phyloP scores from a whole-genome alignment of 2,888 invertebrate species.

The Drosophila mimica region DNA sequence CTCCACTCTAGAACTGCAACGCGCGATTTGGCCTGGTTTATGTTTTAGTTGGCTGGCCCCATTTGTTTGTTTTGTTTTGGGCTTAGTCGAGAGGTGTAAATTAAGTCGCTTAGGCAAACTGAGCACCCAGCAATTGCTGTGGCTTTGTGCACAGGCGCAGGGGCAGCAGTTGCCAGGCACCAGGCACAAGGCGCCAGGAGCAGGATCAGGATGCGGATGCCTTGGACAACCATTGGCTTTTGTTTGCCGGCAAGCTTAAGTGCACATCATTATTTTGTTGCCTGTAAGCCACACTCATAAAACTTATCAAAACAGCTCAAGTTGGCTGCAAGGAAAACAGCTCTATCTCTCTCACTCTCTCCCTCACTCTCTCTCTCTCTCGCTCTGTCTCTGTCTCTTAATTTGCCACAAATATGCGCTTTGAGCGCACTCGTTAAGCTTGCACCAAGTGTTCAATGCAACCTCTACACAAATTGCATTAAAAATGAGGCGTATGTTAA shows the following conservation, averaged over 20 bases:
- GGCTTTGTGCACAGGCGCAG: conserved; percentile 23
- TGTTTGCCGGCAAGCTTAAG: conserved; percentile 60
- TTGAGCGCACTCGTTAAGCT: neutral
- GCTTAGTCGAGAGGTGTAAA: conserved; percentile 76
- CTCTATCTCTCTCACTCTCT: neutral
- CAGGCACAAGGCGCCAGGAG: conserved; percentile 1
- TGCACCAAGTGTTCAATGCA: conserved; percentile 1
- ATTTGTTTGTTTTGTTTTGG: conserved; percentile 60
- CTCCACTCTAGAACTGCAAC: conserved; percentile 37
- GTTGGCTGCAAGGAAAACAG: conserved; percentile 21
- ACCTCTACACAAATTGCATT: neutral
- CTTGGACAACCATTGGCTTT: conserved; percentile 29
- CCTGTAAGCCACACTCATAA: conserved; percentile 61
- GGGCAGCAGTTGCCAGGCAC: conserved; percentile 2
- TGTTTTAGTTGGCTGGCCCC: conserved; percentile 53
- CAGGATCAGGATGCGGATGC: conserved; percentile 26
- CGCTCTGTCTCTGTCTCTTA: neutral
- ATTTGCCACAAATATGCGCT: neutral
- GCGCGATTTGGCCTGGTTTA: conserved; percentile 63
- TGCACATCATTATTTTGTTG: conserved; percentile 72
- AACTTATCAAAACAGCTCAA: conserved; percentile 66
- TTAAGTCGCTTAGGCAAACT: conserved; percentile 72
- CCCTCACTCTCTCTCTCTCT: too few relatives aligned
- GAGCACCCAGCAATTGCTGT: conserved; percentile 39
- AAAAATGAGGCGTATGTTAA: neutral